Conservation (phyloP, 2,888 invertebrate genomes). For the Andrena trimmerana region DNA sequence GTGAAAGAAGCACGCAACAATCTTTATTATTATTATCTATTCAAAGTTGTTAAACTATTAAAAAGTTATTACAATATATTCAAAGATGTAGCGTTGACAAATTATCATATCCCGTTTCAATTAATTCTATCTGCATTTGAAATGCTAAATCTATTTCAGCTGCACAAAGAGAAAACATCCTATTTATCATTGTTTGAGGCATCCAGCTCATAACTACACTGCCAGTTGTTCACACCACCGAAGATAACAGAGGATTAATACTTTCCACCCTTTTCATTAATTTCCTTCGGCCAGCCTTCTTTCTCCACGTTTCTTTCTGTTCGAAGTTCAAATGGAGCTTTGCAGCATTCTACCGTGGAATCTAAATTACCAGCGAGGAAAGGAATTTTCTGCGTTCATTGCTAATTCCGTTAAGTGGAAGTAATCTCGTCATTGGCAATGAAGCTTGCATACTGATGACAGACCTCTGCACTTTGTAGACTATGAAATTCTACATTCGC, state of each 20-base stretch:
- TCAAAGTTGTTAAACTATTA: too few species aligned
- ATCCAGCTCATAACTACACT: too few species aligned
- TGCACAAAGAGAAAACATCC: too few species aligned
- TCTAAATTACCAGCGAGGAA: background rate
- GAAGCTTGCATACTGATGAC: background rate
- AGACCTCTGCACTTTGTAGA: background rate
- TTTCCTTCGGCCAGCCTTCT: background rate
- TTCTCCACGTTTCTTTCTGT: background rate
- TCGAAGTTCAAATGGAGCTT: slow-evolving; percentile 1
- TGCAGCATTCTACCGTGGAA: background rate
- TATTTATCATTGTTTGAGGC: too few species aligned
- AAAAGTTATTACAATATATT: too few species aligned
- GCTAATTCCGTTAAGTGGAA: slow-evolving; percentile 1
- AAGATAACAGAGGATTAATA: background rate
- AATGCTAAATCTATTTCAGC: too few species aligned
- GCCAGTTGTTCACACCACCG: too few species aligned
- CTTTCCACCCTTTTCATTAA: background rate
- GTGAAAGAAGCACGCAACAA: too few species aligned
- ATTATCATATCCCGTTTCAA: too few species aligned
- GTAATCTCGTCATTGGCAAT: slow-evolving; percentile 10
- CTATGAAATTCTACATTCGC: background rate
- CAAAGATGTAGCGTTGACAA: too few species aligned
- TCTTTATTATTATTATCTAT: too few species aligned
- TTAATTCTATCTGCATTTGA: too few species aligned
- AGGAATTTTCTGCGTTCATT: slow-evolving; percentile 2